Evolutionary conservation across 1,140 invertebrate genomes (phyloP).

Genomic region (Macrobrachium nipponense): DNA sequence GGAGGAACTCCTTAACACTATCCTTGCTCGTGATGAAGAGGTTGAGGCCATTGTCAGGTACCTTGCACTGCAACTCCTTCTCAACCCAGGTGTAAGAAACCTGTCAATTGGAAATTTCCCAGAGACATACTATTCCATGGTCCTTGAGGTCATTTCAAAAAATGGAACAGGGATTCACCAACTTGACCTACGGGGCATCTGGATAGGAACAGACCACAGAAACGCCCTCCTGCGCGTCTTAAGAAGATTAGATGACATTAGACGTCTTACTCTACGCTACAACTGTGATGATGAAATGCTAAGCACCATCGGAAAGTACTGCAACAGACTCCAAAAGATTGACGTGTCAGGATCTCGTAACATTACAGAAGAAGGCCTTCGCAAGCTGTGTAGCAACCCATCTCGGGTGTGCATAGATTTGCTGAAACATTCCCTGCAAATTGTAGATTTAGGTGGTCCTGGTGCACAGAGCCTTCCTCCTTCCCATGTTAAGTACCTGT

Average conservation of each 20-base stretch:
- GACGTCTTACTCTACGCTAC: slow-evolving; percentile 45
- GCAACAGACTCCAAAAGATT: slow-evolving; percentile 36
- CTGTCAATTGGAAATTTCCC: slow-evolving; percentile 44
- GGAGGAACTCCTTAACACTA: slow-evolving; percentile 50
- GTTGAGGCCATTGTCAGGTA: slow-evolving; percentile 39
- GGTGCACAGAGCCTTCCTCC: slow-evolving; percentile 29
- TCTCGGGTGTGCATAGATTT: slow-evolving; percentile 18
- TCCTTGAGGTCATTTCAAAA: slow-evolving; percentile 29
- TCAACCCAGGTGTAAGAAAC: slow-evolving; percentile 37
- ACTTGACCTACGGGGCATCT: slow-evolving; percentile 46
- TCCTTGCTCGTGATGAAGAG: slow-evolving; percentile 39
- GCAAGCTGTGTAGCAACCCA: slow-evolving; percentile 30
- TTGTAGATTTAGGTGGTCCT: slow-evolving; percentile 47
- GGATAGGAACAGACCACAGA: slow-evolving; percentile 38
- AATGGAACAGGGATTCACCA: slow-evolving; percentile 34
- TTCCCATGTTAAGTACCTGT: slow-evolving; percentile 22
- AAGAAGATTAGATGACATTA: slow-evolving; percentile 20
- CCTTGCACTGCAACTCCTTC: slow-evolving; percentile 42
- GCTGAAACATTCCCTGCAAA: slow-evolving; percentile 32
- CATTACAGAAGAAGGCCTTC: slow-evolving; percentile 34
- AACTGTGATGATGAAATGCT: slow-evolving; percentile 51
- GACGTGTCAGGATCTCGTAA: slow-evolving; percentile 28
- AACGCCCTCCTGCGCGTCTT: slow-evolving; percentile 25
- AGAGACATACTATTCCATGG: slow-evolving; percentile 36
- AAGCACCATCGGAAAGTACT: slow-evolving; percentile 42